Evolutionary conservation across 2,113 vertebrate genomes (phyloP), one percentile per base, ranked within the genome.

Genomic region (Aramus guarauna): DNA sequence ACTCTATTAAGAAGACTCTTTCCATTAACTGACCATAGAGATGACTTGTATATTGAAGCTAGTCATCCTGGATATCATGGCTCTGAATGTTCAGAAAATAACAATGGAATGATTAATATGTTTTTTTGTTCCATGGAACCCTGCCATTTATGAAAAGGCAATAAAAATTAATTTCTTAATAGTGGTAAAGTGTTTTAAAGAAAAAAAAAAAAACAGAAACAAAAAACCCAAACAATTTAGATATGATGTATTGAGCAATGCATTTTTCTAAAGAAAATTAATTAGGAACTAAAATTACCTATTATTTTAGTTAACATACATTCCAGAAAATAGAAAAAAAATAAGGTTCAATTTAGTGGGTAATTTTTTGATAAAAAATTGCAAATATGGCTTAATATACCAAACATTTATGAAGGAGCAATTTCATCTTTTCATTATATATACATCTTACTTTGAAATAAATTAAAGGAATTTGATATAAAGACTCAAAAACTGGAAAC

Each of bases 81-180:
- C 11, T 85, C 55, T 84, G 43, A 71, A 59, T 26, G 32, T 74
- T 77, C 67, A 78, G 47, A 84, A 92, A 88, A 83, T 32, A 86
- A 62, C 34, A 88, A 15, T 60, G 7, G 50, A 85, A 76, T 80
- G 17, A 74, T 78, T 83, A 90, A 83, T 30, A 36, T n/a, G 22
- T 0, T n/a, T 91, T 91, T 85, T 88, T 88, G 23, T 84, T 84
- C 63, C 24, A 67, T 81, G 72, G 43, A 66, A 67, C 16, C 50
- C 32, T 83, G 41, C 63, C 82, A 81, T 84, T 77, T 86, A 86
- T 77, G 30, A 90, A 95, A 85, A 9, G 7, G 29, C 19, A 84
- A 50, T 67, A 89, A 81, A 73, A 94, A 90, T 52, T 73, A 80
- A 90, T 90, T 92, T 92, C 15, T 88, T 95, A 95, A 90, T 90